phyloP scores from a whole-genome alignment of 2,888 invertebrate species.

The Patella depressa region DNA sequence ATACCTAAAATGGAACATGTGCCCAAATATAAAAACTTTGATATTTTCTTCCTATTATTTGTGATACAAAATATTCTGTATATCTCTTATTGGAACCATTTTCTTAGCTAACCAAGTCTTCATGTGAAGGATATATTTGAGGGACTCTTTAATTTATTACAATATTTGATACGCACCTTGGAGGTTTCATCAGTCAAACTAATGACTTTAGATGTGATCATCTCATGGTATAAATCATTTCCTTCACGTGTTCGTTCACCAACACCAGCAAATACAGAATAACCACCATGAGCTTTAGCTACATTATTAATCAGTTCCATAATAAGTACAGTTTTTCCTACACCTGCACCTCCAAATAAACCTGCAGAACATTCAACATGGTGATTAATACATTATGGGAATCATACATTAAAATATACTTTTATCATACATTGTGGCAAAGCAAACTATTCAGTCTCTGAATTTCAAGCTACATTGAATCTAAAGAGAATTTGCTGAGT shows the following conservation, averaged over 20 bases:
- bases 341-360: conserved; percentile 90
- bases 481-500: too few relatives aligned
- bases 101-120: too few relatives aligned
- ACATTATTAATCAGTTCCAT: conserved; percentile 97
- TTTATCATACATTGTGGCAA: too few relatives aligned
- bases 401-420: too few relatives aligned
- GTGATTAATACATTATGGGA: too few relatives aligned
- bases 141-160: background rate
- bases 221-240: conserved; percentile 94
- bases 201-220: conserved; percentile 92
- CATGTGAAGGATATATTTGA: background rate
- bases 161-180: conserved; percentile 77
- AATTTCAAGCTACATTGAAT: too few relatives aligned
- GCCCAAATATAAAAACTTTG: background rate
- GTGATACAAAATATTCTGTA: too few relatives aligned
- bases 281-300: conserved; percentile 95
- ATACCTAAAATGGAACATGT: conserved; percentile 72
- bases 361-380: conserved; percentile 39
- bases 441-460: too few relatives aligned
- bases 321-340: conserved; percentile 94
- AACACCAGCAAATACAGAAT: conserved; percentile 94
- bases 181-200: conserved; percentile 90
- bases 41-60: too few relatives aligned
- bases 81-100: too few relatives aligned
- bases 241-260: conserved; percentile 94